Percentiles rank a stretch among this genome's conserved stretches.
phyloP scores from a whole-genome alignment of 2,113 vertebrate genomes.

The Tonatia bakeri region DNA sequence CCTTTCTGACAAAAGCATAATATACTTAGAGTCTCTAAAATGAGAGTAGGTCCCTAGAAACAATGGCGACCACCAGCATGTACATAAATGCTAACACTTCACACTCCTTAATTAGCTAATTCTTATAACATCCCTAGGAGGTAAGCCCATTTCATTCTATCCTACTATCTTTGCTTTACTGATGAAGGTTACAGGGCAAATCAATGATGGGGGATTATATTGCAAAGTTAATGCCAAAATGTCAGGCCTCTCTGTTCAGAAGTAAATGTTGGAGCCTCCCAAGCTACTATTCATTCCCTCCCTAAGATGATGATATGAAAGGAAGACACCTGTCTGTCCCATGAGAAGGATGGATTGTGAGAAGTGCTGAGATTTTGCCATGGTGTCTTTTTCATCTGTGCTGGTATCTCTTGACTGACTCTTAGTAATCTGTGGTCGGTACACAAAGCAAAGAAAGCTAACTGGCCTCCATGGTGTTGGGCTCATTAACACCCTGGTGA shows the following conservation, averaged over 20 bases:
- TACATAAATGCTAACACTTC: constrained; percentile 69
- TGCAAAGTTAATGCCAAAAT: constrained; percentile 57
- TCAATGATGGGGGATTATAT: constrained; percentile 50
- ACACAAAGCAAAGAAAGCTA: neutral
- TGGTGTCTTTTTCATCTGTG: neutral
- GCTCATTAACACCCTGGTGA: neutral
- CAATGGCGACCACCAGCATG: constrained; percentile 63
- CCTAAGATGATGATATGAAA: neutral
- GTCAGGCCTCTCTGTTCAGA: constrained; percentile 52
- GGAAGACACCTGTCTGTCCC: neutral
- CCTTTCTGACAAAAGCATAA: neutral
- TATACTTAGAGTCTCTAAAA: constrained; percentile 60
- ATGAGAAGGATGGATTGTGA: neutral
- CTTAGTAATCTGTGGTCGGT: neutral
- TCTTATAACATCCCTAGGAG: constrained; percentile 60
- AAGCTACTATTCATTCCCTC: constrained; percentile 18
- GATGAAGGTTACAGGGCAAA: constrained; percentile 65
- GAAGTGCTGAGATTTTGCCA: constrained; percentile 18
- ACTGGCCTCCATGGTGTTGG: neutral
- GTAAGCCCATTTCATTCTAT: constrained; percentile 60
- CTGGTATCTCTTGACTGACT: neutral
- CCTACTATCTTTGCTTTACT: constrained; percentile 67
- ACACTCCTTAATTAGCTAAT: constrained; percentile 69
- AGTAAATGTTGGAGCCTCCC: neutral
- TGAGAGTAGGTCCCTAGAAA: constrained; percentile 55